Percentiles rank a stretch among this genome's conserved stretches.
Conservation (phyloP, 2,113 vertebrate genomes). For the Lathamus discolor region DNA sequence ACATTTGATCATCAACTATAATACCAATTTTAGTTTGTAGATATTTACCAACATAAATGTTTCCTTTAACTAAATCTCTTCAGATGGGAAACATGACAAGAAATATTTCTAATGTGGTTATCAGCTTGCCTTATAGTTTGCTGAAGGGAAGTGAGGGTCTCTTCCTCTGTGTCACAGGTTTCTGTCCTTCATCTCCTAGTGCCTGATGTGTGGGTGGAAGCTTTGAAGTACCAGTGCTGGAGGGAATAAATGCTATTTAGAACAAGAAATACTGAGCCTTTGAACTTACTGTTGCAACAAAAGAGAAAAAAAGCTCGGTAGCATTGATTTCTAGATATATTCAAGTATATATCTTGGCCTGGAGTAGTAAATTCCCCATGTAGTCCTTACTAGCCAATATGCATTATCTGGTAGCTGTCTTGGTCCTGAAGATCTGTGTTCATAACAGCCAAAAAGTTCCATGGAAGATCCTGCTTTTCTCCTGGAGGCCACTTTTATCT, state of each 20-base stretch:
- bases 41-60: background rate
- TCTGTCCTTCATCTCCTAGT: accelerated
- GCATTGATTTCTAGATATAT: background rate
- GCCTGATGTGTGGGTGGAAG: background rate
- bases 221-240: background rate
- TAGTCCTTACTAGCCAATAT: background rate
- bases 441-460: background rate
- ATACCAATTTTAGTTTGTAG: background rate
- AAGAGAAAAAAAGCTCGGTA: background rate
- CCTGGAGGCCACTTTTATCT: background rate
- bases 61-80: background rate
- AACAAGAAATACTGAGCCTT: background rate
- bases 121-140: background rate
- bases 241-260: background rate
- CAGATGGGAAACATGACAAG: background rate
- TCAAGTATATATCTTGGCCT: background rate
- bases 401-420: background rate
- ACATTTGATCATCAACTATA: background rate
- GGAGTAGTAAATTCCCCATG: background rate
- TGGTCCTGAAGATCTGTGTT: background rate
- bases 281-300: background rate
- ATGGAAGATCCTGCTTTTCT: background rate
- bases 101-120: background rate
- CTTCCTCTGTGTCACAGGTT: background rate
- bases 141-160: background rate